Evolutionary conservation across 2,888 invertebrate genomes (phyloP).

Genomic region (Homarus gammarus): DNA sequence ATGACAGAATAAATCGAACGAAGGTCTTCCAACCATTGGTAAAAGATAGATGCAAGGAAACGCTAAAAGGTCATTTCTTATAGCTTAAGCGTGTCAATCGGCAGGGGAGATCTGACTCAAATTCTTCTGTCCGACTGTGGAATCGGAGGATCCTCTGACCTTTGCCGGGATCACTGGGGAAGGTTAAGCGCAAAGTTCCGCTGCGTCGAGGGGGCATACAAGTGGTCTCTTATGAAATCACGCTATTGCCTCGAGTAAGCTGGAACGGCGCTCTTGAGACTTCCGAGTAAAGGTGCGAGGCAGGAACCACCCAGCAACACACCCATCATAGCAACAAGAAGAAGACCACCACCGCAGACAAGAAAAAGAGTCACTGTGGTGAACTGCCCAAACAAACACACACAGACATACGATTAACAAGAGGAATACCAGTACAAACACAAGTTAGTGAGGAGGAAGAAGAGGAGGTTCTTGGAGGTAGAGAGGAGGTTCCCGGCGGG

Average conservation of each 20-base stretch:
- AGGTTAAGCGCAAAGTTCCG: neutral
- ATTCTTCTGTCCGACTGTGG: neutral
- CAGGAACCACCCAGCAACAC: neutral
- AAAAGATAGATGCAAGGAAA: neutral
- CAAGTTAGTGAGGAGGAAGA: neutral
- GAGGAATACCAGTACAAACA: neutral
- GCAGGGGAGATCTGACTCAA: neutral
- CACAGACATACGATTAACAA: neutral
- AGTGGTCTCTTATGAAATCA: neutral
- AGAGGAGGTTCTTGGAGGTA: neutral
- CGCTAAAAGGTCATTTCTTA: neutral
- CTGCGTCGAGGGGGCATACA: neutral
- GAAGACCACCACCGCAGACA: neutral
- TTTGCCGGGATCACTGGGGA: neutral
- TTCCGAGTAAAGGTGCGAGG: too few relatives aligned
- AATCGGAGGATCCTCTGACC: neutral
- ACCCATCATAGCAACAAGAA: neutral
- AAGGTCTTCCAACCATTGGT: neutral
- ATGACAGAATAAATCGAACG: neutral
- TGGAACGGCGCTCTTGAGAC: neutral
- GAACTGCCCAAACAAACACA: too few relatives aligned
- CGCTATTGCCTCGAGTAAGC: neutral
- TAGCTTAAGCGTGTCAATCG: neutral
- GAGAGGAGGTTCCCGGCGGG: conserved; percentile 30
- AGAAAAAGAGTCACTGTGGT: too few relatives aligned